Base-by-base conservation (phyloP, 1,140 invertebrate genomes). In the Amyelois transitella region DNA sequence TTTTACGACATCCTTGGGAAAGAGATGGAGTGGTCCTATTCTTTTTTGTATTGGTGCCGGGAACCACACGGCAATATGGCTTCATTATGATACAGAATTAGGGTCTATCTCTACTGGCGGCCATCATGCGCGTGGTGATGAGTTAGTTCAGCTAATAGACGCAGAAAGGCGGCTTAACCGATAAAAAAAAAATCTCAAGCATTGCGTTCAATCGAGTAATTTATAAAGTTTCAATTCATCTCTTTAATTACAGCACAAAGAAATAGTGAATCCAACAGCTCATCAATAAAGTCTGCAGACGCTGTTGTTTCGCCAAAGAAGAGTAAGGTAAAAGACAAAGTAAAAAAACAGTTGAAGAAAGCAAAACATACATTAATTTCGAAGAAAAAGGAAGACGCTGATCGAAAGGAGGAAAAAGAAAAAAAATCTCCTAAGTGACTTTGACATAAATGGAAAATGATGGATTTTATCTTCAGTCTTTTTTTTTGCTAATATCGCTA, bases 91-190 rank as follows among this genome's bases (percentile, higher is more conserved):
- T n/a, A n/a, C n/a, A n/a, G n/a, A n/a, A n/a, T n/a, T n/a, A n/a
- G n/a, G n/a, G n/a, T n/a, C n/a, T n/a, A 6, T 10, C 43, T 14
- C 43, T 43, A 43, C 18, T 20, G 45, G 44, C 18, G 14, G 20
- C 12, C 8, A 49, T 6, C 45, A 96, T 98, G 12, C 94, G 96
- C 66, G 91, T 93, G 72, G 96, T 47, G 96, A 97, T 80, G 94
- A 96, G 20, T 21, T 24, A 14, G 12, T 19, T 17, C 18, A 45
- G 44, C 18, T 5, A 18, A 2, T 20, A 18, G 18, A 45, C 18
- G 44, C 43, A 4, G 43, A 44, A 17, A n/a, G 43, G 28, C 88
- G 93, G 55, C 90, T 95, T 62, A 94, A 96, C 88, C 90, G 92
- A 2, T 93, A 95, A 71, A 95, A 96, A 81, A 95, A 96, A n/a